Evolutionary conservation across 2,888 invertebrate species (phyloP), one percentile per base, ranked within the genome.

Genomic region (Cheiracanthium punctorium): DNA sequence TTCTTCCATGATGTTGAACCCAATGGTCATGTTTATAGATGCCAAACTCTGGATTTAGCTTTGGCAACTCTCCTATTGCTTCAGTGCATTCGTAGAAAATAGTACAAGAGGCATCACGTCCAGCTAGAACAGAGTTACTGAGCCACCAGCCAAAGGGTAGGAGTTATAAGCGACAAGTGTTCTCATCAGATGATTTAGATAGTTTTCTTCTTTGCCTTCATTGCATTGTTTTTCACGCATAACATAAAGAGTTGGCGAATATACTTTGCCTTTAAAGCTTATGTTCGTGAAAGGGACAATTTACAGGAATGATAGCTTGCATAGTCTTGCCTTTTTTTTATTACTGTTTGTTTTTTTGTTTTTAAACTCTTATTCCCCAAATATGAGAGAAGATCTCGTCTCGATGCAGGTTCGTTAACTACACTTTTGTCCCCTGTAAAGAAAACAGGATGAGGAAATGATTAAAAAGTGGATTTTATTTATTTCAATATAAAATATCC

Each of bases 21-120:
- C 85, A 43, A 86, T 80, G 85, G 85, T 86, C 85, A 86, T 86
- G 80, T 86, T 86, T 80, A 80, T 64, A 29, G 65, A 43, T 43
- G 29, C 43, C 71, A 43, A 30, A 43, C 48, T 24, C 58, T 58
- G 24, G 58, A 17, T 32, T 33, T 33, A 32, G 67, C 58, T 58
- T 20, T 58, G 58, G 20, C 24, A 24, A 14, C 29, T 1, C 67
- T 30, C 67, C 32, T 33, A 33, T 30, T 32, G 29, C 67, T 14
- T 67, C 33, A 33, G 14, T n/a, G 32, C 20, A 67, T 64, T 24
- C 24, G 14, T 24, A 8, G n/a, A 29, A 24, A 24, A 64, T n/a
- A 24, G 64, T 10, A 24, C 7, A 37, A n/a, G 4, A 37, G 10
- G 58, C 58, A 58, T 58, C 24, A 24, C 24, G 58, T 58, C 24